Conservation (phyloP, 2,797 vertebrate genomes). For the Telmatherina bonti region DNA sequence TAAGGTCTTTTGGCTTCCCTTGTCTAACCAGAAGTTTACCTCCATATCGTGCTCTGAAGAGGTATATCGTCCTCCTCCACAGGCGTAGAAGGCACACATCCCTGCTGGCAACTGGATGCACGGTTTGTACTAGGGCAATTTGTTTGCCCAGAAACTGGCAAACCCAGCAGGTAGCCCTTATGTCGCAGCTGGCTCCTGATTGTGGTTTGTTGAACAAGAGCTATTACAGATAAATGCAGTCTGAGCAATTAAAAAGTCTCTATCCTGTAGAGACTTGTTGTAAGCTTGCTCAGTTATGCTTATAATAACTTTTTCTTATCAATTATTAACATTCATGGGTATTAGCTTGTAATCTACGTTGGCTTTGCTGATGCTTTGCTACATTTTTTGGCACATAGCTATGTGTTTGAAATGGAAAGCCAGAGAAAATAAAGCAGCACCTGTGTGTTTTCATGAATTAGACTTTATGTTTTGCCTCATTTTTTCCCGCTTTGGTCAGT, state of each 20-base stretch:
- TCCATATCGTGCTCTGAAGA: too few species aligned
- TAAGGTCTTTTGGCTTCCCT: too few species aligned
- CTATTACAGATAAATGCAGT: background rate
- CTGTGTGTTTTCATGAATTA: background rate
- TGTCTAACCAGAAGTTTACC: too few species aligned
- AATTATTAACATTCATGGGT: too few species aligned
- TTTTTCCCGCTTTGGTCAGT: too few species aligned
- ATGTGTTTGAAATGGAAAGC: slow-evolving; percentile 6
- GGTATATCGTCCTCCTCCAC: too few species aligned
- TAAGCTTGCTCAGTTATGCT: background rate
- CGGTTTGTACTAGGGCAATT: too few species aligned
- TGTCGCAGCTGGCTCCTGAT: background rate
- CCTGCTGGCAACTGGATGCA: too few species aligned
- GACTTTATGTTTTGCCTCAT: background rate
- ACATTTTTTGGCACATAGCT: slow-evolving; percentile 1
- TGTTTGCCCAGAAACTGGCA: too few species aligned
- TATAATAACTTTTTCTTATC: background rate
- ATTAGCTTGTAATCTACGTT: background rate
- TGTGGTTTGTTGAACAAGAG: background rate
- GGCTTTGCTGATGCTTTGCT: slow-evolving; percentile 4
- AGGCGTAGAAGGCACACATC: too few species aligned
- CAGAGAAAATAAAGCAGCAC: background rate
- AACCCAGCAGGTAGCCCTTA: too few species aligned
- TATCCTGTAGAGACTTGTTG: slow-evolving; percentile 3
- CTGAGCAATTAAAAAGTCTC: slow-evolving; percentile 4